phyloP scores from a whole-genome alignment of 2,888 invertebrate genomes.

The Eudemis profundana region DNA sequence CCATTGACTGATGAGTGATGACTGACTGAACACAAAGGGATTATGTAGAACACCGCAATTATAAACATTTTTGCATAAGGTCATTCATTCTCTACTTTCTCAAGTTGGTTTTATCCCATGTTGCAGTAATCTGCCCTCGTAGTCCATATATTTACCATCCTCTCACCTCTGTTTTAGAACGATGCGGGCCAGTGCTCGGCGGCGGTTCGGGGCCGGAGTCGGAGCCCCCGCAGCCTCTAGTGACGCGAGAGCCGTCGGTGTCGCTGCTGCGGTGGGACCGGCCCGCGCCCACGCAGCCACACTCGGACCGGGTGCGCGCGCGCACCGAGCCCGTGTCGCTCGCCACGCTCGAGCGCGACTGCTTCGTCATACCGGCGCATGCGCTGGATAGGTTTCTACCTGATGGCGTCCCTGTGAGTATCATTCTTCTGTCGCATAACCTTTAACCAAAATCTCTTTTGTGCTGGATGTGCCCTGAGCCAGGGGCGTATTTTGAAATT shows the following conservation, averaged over 20 bases:
- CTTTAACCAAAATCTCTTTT: too few species aligned
- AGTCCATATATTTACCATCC: background rate
- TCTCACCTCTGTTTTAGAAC: constrained; percentile 85
- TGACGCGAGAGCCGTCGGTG: constrained; percentile 88
- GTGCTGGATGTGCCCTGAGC: too few species aligned
- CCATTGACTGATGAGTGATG: too few species aligned
- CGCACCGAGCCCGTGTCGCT: constrained; percentile 90
- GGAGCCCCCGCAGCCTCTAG: constrained; percentile 89
- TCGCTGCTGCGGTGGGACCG: constrained; percentile 83
- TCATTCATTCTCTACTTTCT: too few species aligned
- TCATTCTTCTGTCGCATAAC: too few species aligned
- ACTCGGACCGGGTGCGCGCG: constrained; percentile 63
- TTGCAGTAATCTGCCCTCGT: too few species aligned
- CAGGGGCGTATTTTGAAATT: too few species aligned
- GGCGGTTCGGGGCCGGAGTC: constrained; percentile 86
- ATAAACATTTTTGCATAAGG: too few species aligned
- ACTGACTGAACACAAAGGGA: too few species aligned
- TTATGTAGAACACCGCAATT: too few species aligned
- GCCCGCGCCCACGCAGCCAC: constrained; percentile 73
- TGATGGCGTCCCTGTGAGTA: constrained; percentile 92
- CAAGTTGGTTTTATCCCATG: too few species aligned
- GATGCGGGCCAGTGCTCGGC: constrained; percentile 90
- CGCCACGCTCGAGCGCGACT: constrained; percentile 94
- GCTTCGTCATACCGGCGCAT: constrained; percentile 96
- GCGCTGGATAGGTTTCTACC: constrained; percentile 95